A percentile compares a stretch with the other conserved stretches of the same genome.
Conservation (phyloP, 2,113 vertebrate genomes). For the Dascyllus trimaculatus region DNA sequence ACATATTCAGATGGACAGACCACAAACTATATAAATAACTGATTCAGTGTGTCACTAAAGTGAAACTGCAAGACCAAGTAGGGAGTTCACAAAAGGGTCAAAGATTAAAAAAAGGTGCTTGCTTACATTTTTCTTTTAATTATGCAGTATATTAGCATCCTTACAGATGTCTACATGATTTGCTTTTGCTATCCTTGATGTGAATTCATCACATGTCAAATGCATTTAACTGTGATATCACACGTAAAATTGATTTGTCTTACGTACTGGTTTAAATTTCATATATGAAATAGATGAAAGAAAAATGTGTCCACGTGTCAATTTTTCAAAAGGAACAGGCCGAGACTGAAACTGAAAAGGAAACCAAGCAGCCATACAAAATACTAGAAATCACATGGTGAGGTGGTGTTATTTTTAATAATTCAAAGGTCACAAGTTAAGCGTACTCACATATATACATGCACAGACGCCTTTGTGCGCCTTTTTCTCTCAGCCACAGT, state of each 20-base stretch:
- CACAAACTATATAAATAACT: neutral
- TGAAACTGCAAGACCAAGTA: neutral
- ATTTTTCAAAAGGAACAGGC: no score
- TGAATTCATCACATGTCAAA: no score
- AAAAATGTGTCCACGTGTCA: no score
- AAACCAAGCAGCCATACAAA: neutral
- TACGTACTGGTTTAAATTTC: neutral
- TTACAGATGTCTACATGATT: neutral
- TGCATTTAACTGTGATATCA: neutral
- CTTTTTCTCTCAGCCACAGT: slow-evolving; percentile 3
- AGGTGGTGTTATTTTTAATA: slow-evolving; percentile 3
- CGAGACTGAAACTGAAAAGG: no score
- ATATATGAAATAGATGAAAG: neutral
- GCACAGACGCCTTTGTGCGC: slow-evolving; percentile 16
- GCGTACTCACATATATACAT: neutral
- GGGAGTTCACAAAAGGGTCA: slow-evolving; percentile 25
- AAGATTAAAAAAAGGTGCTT: slow-evolving; percentile 9
- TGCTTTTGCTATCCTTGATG: neutral
- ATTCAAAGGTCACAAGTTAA: slow-evolving; percentile 6
- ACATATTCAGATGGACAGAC: neutral
- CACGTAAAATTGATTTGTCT: neutral
- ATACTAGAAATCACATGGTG: neutral
- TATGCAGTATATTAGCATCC: neutral
- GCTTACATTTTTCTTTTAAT: neutral
- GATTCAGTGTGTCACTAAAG: neutral